Base-by-base conservation (phyloP, 1,140 invertebrate genomes). In the Subanguina moxae region DNA sequence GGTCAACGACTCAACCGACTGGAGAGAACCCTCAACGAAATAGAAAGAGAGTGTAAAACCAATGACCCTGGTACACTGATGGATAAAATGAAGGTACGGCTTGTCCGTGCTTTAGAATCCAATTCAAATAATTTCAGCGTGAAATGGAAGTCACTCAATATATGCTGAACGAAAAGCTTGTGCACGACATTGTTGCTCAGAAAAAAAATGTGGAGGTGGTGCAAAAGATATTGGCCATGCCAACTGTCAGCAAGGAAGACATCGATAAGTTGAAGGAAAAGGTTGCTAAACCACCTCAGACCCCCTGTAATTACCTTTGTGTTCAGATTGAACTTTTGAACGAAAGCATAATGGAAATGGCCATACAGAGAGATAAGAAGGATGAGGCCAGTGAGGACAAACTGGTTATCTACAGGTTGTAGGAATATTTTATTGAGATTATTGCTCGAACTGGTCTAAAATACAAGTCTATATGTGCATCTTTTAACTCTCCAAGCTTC, bases 361-460 rank as follows among this genome's bases (percentile, higher is more conserved):
- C 64, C 27, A 28, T 69, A 9, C 70, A 76, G 56, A 62, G 76
- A 9, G 74, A 76, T 45, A 71, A 61, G 30, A 57, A 65, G 43
- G 74, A 77, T 57, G 76, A 76, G 27, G 59, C 59, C 17, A 48
- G 43, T 28, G 74, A 76, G 57, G 74, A 76, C 38, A 78, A 74
- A 58, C 48, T 76, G 19, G 65, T 59, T 17, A 74, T 76, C 7
- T 76, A 76, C 52, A 52, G 48, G 48, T 38, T 38, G n/a, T n/a
- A n/a, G n/a, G n/a, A n/a, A n/a, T 38, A 38, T 38, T 38, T 38
- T 38, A 38, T 38, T 38, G 11, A 38, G 11, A n/a, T n/a, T n/a
- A n/a, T n/a, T n/a, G n/a, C n/a, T n/a, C n/a, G n/a, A n/a, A n/a
- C n/a, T n/a, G n/a, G n/a, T n/a, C n/a, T n/a, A n/a, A n/a, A n/a